phyloP scores from a whole-genome alignment of 2,113 vertebrate genomes.

The Poeciliopsis prolifica region DNA sequence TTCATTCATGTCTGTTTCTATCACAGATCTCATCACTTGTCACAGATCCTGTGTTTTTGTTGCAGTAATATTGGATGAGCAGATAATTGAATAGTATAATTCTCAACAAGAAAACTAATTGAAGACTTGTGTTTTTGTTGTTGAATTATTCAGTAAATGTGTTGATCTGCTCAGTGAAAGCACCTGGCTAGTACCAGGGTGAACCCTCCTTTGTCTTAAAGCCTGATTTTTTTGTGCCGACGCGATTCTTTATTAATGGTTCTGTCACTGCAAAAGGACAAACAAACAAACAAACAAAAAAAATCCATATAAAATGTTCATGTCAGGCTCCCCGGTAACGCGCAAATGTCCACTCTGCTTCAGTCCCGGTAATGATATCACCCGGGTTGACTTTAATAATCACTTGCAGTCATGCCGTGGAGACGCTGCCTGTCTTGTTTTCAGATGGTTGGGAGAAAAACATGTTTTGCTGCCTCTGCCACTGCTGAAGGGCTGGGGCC shows the following conservation, averaged over 20 bases:
- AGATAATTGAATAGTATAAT: not conserved
- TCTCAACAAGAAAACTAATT: not conserved
- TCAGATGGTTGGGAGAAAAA: conserved; percentile 39
- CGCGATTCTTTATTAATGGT: not conserved
- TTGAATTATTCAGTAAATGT: not conserved
- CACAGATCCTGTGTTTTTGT: not conserved
- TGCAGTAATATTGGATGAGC: not conserved
- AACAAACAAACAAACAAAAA: not conserved
- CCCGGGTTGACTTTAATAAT: conserved; percentile 46
- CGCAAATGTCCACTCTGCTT: not conserved
- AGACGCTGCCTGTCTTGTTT: conserved; percentile 23
- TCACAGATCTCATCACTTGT: not conserved
- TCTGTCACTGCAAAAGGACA: not conserved
- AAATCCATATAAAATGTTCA: not conserved
- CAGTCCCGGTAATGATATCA: conserved; percentile 49
- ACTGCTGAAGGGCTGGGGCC: conserved; percentile 34
- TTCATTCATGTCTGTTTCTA: not conserved
- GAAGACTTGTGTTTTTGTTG: not conserved
- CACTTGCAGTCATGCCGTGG: conserved; percentile 37
- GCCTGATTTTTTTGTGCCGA: too few species aligned
- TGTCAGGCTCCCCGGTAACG: not conserved
- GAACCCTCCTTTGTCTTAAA: not conserved
- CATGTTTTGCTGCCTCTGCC: conserved; percentile 59
- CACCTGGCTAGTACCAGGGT: not conserved
- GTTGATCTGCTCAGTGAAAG: not conserved